Percentiles rank a stretch among this genome's conserved stretches.
phyloP scores from a whole-genome alignment of 2,113 vertebrate species.

The Chunga burmeisteri region DNA sequence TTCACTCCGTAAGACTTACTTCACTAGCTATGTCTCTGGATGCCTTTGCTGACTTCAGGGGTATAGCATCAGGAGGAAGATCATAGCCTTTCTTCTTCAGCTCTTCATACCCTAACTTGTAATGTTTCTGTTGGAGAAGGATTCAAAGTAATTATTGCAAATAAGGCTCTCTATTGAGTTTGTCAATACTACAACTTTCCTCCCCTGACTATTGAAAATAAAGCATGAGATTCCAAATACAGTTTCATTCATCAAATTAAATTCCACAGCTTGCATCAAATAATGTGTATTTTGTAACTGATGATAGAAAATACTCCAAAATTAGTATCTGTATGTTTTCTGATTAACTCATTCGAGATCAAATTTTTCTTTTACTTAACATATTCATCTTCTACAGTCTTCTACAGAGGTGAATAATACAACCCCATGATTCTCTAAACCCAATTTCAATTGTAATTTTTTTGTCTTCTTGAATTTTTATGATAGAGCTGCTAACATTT shows the following conservation, averaged over 20 bases:
- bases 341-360: not conserved
- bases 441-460: not conserved
- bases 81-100: constrained; percentile 91
- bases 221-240: not conserved
- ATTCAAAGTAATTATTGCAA: not conserved
- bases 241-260: not conserved
- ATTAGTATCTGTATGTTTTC: not conserved
- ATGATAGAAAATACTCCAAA: not conserved
- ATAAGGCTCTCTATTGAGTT: not conserved
- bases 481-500: not conserved
- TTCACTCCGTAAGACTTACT: constrained; percentile 55
- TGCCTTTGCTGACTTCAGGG: constrained; percentile 83
- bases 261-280: not conserved
- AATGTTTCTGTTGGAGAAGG: constrained; percentile 78
- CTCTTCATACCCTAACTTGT: constrained; percentile 83
- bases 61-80: constrained; percentile 85
- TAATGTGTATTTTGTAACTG: not conserved
- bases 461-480: not conserved
- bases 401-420: not conserved
- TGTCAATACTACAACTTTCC: not conserved
- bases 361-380: not conserved
- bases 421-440: not conserved
- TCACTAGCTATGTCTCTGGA: constrained; percentile 90
- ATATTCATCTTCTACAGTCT: not conserved
- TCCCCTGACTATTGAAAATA: not conserved